phyloP scores from a whole-genome alignment of 2,113 vertebrate genomes.

The Rhadina sibilatrix region DNA sequence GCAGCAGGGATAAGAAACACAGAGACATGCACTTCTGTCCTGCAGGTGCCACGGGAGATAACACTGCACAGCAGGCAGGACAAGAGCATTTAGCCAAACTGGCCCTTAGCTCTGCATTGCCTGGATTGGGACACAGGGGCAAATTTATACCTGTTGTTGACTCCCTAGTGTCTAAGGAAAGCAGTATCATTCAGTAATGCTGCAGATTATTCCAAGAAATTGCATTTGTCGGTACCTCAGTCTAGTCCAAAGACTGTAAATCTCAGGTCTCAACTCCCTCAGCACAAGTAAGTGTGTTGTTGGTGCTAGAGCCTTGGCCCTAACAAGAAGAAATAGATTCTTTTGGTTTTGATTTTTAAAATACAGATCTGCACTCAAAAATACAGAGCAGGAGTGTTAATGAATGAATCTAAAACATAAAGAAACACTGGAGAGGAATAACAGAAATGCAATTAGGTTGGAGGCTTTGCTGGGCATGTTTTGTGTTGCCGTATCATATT shows the following conservation, averaged over 20 bases:
- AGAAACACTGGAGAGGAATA: neutral
- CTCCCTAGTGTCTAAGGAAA: neutral
- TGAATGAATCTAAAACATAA: neutral
- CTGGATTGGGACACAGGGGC: neutral
- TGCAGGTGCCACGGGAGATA: neutral
- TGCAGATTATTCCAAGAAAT: neutral
- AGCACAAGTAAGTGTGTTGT: neutral
- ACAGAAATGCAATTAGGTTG: neutral
- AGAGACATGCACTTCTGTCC: neutral
- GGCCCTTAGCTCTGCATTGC: neutral
- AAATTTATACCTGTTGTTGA: neutral
- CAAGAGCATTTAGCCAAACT: neutral
- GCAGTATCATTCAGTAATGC: fast-evolving
- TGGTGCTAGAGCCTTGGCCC: neutral
- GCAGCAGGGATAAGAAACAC: neutral
- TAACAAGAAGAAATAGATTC: neutral
- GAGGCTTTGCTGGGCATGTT: neutral
- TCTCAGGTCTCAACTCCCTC: neutral
- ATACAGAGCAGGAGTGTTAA: neutral
- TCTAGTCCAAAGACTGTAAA: neutral
- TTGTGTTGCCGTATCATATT: neutral
- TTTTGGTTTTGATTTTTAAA: neutral
- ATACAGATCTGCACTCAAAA: neutral
- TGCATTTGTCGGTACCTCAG: neutral
- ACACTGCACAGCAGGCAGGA: neutral